Evolutionary conservation across 2,888 invertebrate genomes (phyloP), one percentile per base, ranked within the genome.

Genomic region (Macrophya alboannulata): DNA sequence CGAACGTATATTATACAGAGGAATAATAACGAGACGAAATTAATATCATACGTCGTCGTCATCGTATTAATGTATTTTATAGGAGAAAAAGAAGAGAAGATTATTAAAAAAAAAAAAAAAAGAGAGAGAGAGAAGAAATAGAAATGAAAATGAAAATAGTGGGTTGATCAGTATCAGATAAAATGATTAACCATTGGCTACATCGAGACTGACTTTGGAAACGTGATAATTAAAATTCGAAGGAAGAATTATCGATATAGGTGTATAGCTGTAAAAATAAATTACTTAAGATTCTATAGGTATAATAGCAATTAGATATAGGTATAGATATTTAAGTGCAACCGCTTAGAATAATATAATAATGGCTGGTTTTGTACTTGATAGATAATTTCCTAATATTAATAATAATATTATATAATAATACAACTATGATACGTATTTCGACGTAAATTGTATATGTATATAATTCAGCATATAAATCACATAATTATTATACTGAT

Each of bases 351-450:
- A 62, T 62, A 62, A 62, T 62, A 62, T 25, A 12, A 55, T 55
- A 55, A 55, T 55, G 55, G 55, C 55, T 55, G n/a, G 55, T 55
- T 55, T 55, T 55, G 55, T 55, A 55, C 55, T 55, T 55, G n/a
- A 25, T 25, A 62, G 10, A 62, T 62, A 25, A 62, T 62, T 62
- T 62, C 25, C 62, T 2, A 62, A 62, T 25, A 62, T 62, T 25
- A 25, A 21, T 25, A 25, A 62, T 62, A 62, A 62, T 62, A 21
- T n/a, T n/a, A n/a, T n/a, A 62, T 62, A 25, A 62, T 62, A 62
- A 62, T 62, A 62, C 31, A 31, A 25, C 62, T n/a, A 55, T 2
- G 17, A 25, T 62, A 55, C 5, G 17, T 25, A 12, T 62, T 10
- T 25, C 21, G 62, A 62, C 10, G 62, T 25, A 31, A 31, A 31